phyloP scores from a whole-genome alignment of 2,113 vertebrate genomes.

The Pholis gunnellus region DNA sequence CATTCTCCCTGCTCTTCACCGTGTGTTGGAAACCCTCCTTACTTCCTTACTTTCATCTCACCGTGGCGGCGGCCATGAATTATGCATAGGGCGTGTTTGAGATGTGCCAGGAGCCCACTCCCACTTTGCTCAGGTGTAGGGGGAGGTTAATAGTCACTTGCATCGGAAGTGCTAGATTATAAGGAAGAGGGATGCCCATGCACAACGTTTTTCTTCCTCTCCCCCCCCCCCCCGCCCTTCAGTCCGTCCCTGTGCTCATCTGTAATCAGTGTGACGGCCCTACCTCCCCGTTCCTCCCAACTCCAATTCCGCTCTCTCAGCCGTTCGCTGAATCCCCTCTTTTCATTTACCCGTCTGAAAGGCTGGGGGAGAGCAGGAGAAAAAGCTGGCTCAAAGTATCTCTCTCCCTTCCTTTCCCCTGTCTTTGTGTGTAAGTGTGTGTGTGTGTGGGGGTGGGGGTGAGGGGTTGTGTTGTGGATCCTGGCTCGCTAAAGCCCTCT shows the following conservation, averaged over 20 bases:
- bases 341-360: constrained; percentile 73
- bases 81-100: constrained; percentile 67
- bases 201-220: constrained; percentile 35
- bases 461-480: constrained; percentile 17
- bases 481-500: constrained; percentile 54
- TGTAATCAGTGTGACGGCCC: constrained; percentile 69
- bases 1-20: constrained; percentile 53
- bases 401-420: constrained; percentile 26
- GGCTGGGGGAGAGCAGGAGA: constrained; percentile 47
- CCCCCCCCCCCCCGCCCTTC: constrained; percentile 23
- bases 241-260: constrained; percentile 59
- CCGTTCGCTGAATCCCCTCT: constrained; percentile 64
- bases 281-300: constrained; percentile 23
- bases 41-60: constrained; percentile 73
- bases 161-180: constrained; percentile 75
- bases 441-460: too few species aligned
- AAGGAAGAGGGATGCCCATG: constrained; percentile 56
- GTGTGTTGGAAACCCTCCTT: constrained; percentile 46
- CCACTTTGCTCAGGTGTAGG: constrained; percentile 68
- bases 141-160: constrained; percentile 75
- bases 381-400: constrained; percentile 60
- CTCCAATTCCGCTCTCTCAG: constrained; percentile 63
- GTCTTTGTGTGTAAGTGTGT: not conserved
- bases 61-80: constrained; percentile 66
- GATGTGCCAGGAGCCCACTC: constrained; percentile 67